Evolutionary conservation across 2,888 invertebrate genomes (phyloP), one percentile per base, ranked within the genome.

Genomic region (Cepaea hortensis): DNA sequence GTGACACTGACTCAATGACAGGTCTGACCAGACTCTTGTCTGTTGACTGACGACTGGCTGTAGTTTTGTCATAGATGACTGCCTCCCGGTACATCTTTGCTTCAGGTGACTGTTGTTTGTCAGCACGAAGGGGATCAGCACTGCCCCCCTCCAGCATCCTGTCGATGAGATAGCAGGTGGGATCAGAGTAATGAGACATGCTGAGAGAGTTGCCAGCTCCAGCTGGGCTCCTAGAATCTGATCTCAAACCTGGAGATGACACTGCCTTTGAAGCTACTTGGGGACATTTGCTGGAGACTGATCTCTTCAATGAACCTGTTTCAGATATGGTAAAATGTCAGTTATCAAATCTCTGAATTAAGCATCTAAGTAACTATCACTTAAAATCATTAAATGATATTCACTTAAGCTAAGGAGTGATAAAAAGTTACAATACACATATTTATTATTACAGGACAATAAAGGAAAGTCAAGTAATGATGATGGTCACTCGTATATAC

Each of bases 131-230:
- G 20, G 61, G 6, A 79, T 62, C 70, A 50, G 70, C 70, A 23
- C 62, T 70, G 70, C 86, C 77, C 48, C 88, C 85, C 88, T 92
- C 91, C 87, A 93, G 92, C 92, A 92, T 93, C 89, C 92, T 92
- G 88, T 92, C 92, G 73, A 92, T 91, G 50, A 92, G 91, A 88
- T 91, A 92, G 2, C 90, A 88, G 5, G 92, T 90, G 81, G 90
- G 89, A 85, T 91, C 91, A 73, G 90, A 87, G 72, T 82, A 88
- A 65, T 87, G 85, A 23, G 84, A 68, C 13, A 76, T 73, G 62
- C 85, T 86, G 13, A 85, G 75, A 48, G 88, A 83, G 15, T 87
- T 81, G 0, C 80, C 81, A 18, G 79, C 80, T 11, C 18, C 73
- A 46, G 70, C 81, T 13, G 87, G 65, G 23, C 75, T 76, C 76